These are phyloP conservation scores for Agrilus cyanescens DNA, from an alignment of 2,888 invertebrate genomes.

Conservation along the genomic window DNA sequence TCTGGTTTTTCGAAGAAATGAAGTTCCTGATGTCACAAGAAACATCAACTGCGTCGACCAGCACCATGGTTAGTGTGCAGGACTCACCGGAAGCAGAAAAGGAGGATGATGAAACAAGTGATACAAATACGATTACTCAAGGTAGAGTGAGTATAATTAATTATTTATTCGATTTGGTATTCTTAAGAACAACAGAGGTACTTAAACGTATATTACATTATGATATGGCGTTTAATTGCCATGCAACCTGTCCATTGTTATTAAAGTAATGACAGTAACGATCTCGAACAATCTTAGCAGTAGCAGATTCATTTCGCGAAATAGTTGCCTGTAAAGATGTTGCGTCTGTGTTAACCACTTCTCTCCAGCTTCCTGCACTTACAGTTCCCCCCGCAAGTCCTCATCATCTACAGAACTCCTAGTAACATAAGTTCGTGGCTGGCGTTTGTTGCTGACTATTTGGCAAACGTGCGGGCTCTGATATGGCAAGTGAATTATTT, in stretches of 20 bases:
- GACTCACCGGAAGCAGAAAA: neutral
- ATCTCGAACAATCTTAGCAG: conserved; percentile 8
- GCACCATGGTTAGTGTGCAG: too few species aligned
- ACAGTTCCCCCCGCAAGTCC: conserved; percentile 1
- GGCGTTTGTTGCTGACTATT: conserved; percentile 8
- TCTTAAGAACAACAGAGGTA: too few species aligned
- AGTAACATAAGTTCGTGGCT: conserved; percentile 1
- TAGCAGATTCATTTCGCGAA: conserved; percentile 6
- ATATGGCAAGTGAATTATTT: conserved; percentile 7
- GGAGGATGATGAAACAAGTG: too few species aligned
- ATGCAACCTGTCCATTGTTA: conserved; percentile 8
- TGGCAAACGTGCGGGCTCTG: conserved; percentile 9
- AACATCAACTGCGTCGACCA: conserved; percentile 1
- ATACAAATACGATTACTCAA: neutral
- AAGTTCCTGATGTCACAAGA: conserved; percentile 2
- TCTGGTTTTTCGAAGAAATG: conserved; percentile 9
- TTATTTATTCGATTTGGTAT: too few species aligned
- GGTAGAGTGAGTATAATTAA: neutral
- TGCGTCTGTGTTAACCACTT: conserved; percentile 5
- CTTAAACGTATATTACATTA: neutral
- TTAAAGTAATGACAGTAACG: conserved; percentile 9
- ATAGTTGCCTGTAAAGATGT: conserved; percentile 6
- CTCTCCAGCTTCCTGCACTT: too few species aligned
- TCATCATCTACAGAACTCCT: conserved; percentile 3
- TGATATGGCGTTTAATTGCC: conserved; percentile 6